Percentiles rank a stretch among this genome's conserved stretches.
Evolutionary conservation across 1,140 invertebrate genomes (phyloP).

Genomic region (Polypedilum pembai): DNA sequence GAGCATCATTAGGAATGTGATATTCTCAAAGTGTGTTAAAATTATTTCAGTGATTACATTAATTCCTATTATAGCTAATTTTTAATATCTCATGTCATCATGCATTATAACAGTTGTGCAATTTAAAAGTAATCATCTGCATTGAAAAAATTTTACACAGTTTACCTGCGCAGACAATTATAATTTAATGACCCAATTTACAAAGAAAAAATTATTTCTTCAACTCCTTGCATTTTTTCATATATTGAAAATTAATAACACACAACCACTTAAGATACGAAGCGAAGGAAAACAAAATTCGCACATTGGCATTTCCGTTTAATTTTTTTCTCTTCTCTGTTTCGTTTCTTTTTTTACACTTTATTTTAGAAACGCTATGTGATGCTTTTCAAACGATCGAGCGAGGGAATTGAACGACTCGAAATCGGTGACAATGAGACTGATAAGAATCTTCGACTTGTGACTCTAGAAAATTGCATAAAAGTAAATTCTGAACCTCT

Average conservation of each 20-base stretch:
- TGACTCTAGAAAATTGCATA: slow-evolving; percentile 75
- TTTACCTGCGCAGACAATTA: neutral
- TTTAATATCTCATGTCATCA: neutral
- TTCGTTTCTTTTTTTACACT: slow-evolving; percentile 32
- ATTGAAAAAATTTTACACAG: neutral
- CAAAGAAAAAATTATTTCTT: neutral
- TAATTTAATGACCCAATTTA: neutral
- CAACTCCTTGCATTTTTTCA: neutral
- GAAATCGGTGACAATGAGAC: slow-evolving; percentile 76
- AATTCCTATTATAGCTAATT: neutral
- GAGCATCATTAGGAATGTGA: too few species aligned
- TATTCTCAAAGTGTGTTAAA: too few species aligned
- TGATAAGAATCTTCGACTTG: slow-evolving; percentile 60
- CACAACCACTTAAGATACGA: too few species aligned
- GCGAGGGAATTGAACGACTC: slow-evolving; percentile 70
- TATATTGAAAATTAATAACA: too few species aligned
- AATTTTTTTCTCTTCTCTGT: neutral
- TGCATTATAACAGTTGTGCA: neutral
- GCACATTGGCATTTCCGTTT: slow-evolving; percentile 24
- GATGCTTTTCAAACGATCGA: slow-evolving; percentile 68
- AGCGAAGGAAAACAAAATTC: too few species aligned
- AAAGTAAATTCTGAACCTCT: slow-evolving; percentile 65
- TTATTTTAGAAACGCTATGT: slow-evolving; percentile 66
- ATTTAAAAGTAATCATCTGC: neutral
- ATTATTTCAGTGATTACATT: neutral